These are phyloP conservation scores for Daboia siamensis DNA, from an alignment of 2,113 vertebrate species.

Conservation along the genomic window DNA sequence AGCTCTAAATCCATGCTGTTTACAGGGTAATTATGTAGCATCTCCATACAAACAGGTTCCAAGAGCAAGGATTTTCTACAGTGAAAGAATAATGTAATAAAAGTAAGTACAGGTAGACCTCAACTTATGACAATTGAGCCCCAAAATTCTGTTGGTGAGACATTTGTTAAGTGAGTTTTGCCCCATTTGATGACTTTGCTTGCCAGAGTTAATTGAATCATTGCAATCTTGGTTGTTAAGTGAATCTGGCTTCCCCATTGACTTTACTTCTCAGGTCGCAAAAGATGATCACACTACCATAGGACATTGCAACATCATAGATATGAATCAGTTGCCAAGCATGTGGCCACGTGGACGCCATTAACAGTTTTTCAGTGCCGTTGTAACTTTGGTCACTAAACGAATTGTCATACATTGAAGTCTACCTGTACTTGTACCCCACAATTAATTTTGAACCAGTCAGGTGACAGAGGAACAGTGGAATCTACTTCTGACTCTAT, in stretches of 20 bases:
- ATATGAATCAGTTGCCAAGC: not conserved
- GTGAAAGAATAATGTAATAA: not conserved
- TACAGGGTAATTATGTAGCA: not conserved
- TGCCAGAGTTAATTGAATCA: not conserved
- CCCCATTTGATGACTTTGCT: not conserved
- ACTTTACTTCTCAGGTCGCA: not conserved
- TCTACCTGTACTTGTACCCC: not conserved
- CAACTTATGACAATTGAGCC: not conserved
- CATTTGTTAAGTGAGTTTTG: not conserved
- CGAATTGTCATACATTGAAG: not conserved
- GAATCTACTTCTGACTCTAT: not conserved
- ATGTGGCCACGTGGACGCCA: not conserved
- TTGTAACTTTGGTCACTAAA: not conserved
- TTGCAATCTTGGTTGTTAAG: not conserved
- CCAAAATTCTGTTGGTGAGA: not conserved
- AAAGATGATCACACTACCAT: not conserved
- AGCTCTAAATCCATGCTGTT: not conserved
- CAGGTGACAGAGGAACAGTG: not conserved
- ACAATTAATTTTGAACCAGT: not conserved
- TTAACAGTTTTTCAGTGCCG: not conserved
- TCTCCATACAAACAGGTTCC: not conserved
- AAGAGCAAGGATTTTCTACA: not conserved
- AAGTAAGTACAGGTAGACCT: not conserved
- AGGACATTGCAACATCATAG: not conserved
- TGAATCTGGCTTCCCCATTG: not conserved